phyloP scores from a whole-genome alignment of 2,113 vertebrate species.

The Gyps fulvus region DNA sequence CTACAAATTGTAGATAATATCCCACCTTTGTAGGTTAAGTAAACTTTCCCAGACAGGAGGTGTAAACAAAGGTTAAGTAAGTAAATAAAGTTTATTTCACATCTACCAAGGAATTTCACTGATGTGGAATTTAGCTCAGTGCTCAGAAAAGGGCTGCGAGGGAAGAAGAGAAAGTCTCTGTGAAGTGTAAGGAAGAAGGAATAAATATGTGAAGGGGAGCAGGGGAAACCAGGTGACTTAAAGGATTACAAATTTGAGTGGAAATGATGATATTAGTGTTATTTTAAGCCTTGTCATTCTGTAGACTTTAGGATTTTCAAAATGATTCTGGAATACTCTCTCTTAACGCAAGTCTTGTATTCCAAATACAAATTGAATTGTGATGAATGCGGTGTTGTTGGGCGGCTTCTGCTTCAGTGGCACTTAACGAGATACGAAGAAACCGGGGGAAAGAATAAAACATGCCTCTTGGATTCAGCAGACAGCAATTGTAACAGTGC shows the following conservation, averaged over 20 bases:
- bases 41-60: background rate
- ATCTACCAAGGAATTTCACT: background rate
- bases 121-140: accelerated
- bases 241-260: background rate
- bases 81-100: background rate
- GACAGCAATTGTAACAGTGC: background rate
- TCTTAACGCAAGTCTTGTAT: background rate
- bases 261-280: background rate
- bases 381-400: background rate
- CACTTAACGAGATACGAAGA: accelerated
- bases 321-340: background rate
- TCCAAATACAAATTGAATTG: background rate
- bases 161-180: background rate
- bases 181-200: background rate
- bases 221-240: background rate
- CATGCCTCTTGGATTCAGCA: background rate
- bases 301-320: background rate
- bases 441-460: background rate
- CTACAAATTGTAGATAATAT: background rate
- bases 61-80: background rate
- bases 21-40: background rate
- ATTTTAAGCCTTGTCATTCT: background rate
- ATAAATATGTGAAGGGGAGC: background rate
- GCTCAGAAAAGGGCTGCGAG: background rate
- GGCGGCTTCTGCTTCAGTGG: background rate